Evolutionary conservation across 2,113 vertebrate species (phyloP), one percentile per base, ranked within the genome.

Genomic region (Poicephalus gulielmi): DNA sequence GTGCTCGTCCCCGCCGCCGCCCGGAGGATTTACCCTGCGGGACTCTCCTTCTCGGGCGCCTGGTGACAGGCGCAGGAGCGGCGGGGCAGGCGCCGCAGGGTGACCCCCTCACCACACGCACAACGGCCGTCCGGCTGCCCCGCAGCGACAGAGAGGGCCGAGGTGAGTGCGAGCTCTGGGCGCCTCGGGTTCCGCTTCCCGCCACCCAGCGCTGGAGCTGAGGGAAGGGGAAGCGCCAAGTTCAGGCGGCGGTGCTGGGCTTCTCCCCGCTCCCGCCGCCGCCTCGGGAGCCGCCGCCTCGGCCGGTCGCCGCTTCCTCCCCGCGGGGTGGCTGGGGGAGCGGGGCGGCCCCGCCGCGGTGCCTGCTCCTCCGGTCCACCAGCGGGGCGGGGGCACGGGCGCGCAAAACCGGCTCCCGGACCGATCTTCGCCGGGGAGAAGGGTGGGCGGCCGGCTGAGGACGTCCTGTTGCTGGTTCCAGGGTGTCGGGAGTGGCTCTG

Each of bases 111-210:
- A 22, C 31, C 55, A n/a, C 55, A 22, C 55, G 22, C 33, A 22
- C 31, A n/a, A n/a, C 55, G 33, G 55, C 33, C 55, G 33, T n/a
- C 66, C 59, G 70, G n/a, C 90, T 70, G 81, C 86, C 90, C 78
- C 28, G 62, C 87, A 71, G 79, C 69, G 30, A 46, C 79, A 30
- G 46, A 66, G 46, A 81, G 89, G 77, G 92, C 82, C 75, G 93
- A 94, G 95, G 90, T 89, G 76, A 94, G 95, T 91, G 81, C 10
- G 71, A 66, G 77, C 90, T 81, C 30, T 27, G 52, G 27, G 92
- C 49, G 88, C 83, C 46, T 88, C 86, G 30, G 80, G 90, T 92
- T 91, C 81, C 76, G 91, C 71, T 95, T 62, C 67, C 47, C 63
- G 30, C 57, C 20, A 46, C 37, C 49, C 46, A 19, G 49, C 46